Conservation (phyloP, 2,797 vertebrate species). For the Lepus oiostolus region DNA sequence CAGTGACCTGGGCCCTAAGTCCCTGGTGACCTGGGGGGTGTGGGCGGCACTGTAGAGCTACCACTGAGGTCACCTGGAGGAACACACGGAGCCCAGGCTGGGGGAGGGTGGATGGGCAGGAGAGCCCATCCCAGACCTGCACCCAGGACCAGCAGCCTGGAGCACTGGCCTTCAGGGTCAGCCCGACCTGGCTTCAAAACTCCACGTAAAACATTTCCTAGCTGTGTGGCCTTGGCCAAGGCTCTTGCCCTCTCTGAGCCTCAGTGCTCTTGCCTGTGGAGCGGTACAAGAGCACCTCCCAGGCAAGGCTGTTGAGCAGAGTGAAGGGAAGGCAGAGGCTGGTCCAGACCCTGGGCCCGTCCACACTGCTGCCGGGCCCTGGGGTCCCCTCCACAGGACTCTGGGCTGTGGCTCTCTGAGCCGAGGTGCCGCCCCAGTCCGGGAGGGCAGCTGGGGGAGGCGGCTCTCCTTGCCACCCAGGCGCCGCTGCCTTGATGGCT, state of each 20-base stretch:
- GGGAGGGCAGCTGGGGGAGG: conserved; percentile 31
- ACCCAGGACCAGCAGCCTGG: neutral
- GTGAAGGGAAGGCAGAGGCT: neutral
- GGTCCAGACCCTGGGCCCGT: neutral
- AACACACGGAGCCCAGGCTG: neutral
- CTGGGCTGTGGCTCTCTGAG: neutral
- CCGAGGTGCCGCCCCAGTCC: neutral
- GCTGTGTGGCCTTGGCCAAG: neutral
- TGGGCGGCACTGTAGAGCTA: neutral
- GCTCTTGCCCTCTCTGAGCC: neutral
- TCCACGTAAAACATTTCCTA: neutral
- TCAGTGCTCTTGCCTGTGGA: neutral
- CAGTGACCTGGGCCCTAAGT: neutral
- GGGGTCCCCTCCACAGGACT: neutral
- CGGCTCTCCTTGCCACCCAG: conserved; percentile 54
- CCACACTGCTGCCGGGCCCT: too few relatives aligned
- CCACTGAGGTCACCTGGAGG: neutral
- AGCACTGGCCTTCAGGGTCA: neutral
- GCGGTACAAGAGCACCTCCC: neutral
- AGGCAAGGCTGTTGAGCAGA: neutral
- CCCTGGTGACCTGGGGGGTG: neutral
- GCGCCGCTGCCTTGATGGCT: conserved; percentile 80
- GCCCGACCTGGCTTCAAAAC: neutral
- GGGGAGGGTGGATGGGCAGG: too few relatives aligned
- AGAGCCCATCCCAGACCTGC: too few relatives aligned